Evolutionary conservation across 2,113 vertebrate genomes (phyloP).

Genomic region (Rattus rattus): DNA sequence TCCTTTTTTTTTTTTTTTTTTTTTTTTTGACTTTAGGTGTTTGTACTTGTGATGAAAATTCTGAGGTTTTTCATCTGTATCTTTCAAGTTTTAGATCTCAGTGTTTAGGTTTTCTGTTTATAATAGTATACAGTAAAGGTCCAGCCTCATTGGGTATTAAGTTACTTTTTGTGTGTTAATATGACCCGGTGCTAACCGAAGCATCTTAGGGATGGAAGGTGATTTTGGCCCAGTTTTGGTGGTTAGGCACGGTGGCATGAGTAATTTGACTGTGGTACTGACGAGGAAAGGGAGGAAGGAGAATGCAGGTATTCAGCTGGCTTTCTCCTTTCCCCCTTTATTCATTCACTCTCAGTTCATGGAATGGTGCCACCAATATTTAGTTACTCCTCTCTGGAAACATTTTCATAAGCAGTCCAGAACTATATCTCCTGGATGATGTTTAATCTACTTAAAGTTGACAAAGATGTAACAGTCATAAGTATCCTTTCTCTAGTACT

Average conservation of each 20-base stretch:
- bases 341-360: background rate
- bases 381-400: background rate
- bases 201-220: background rate
- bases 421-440: background rate
- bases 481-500: background rate
- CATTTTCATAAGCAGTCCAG: background rate
- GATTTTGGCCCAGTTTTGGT: background rate
- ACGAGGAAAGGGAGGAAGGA: background rate
- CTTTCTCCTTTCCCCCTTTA: too few relatives aligned
- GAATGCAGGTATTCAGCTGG: background rate
- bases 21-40: too few relatives aligned
- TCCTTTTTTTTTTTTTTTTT: background rate
- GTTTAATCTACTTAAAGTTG: background rate
- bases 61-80: background rate
- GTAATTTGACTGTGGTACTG: background rate
- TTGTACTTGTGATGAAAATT: background rate
- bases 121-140: background rate
- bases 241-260: background rate
- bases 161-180: background rate
- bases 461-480: background rate
- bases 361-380: background rate
- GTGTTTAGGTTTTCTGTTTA: background rate
- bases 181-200: background rate
- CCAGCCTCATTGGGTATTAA: background rate
- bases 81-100: background rate